Conservation (phyloP, 2,113 vertebrate species). For the Ammodytes marinus region DNA sequence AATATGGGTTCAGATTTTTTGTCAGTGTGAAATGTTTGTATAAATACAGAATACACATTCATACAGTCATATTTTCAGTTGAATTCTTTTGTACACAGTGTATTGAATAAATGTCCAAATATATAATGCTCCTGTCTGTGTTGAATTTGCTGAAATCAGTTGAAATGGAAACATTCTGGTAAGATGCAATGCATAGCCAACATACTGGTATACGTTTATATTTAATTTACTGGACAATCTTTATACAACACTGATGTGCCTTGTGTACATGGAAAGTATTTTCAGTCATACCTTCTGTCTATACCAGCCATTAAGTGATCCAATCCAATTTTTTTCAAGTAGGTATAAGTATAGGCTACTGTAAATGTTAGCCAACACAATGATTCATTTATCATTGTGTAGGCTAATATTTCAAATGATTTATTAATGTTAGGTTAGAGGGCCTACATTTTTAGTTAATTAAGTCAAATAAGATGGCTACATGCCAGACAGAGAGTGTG, state of each 20-base stretch:
- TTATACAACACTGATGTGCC: background rate
- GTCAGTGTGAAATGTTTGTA: slow-evolving; percentile 68
- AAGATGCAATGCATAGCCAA: background rate
- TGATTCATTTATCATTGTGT: too few species aligned
- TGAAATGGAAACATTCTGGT: background rate
- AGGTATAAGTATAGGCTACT: too few species aligned
- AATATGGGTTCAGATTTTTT: slow-evolving; percentile 51
- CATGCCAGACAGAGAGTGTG: too few species aligned
- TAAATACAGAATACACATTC: slow-evolving; percentile 54
- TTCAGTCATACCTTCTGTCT: background rate
- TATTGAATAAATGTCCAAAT: slow-evolving; percentile 79
- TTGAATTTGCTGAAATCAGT: background rate
- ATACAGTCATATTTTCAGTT: slow-evolving; percentile 68
- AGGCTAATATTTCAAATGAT: too few species aligned
- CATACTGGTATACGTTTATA: too few species aligned
- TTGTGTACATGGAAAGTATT: background rate
- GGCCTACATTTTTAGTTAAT: too few species aligned
- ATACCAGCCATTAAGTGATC: background rate
- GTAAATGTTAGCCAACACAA: too few species aligned
- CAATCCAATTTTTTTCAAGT: background rate
- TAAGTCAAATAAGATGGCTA: too few species aligned
- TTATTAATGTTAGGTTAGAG: too few species aligned
- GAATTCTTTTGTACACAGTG: slow-evolving; percentile 71
- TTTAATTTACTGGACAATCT: too few species aligned
- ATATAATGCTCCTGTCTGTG: background rate